These are phyloP conservation scores for Macropodus opercularis DNA, from an alignment of 2,797 vertebrate species.

Conservation along the genomic window DNA sequence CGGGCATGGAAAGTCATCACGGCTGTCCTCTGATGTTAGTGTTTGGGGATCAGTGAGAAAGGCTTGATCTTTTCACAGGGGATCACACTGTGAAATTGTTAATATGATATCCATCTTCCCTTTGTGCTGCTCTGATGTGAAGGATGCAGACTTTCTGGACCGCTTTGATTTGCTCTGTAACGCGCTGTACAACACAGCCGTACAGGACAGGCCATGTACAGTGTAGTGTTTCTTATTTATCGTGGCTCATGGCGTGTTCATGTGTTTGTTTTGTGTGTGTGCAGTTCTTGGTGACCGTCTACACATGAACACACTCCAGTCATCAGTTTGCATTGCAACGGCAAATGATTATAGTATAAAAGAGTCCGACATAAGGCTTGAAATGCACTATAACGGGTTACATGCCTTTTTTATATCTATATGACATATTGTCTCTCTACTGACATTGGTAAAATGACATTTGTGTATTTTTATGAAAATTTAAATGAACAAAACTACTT, in stretches of 20 bases:
- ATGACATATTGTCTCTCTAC: no score
- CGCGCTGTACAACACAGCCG: no score
- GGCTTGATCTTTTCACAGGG: slow-evolving; percentile 10
- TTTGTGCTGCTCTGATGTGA: slow-evolving; percentile 17
- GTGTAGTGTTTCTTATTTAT: background rate
- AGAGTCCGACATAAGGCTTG: background rate
- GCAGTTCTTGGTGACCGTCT: no score
- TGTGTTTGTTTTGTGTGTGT: background rate
- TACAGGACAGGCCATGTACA: no score
- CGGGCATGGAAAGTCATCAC: slow-evolving; percentile 33
- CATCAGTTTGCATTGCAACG: no score
- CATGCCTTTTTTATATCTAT: no score
- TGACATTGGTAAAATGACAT: no score
- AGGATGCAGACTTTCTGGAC: slow-evolving; percentile 13
- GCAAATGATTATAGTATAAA: background rate
- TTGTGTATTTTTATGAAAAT: no score
- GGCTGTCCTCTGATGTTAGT: slow-evolving; percentile 38
- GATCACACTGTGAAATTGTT: slow-evolving; percentile 31
- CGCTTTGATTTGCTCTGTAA: no score
- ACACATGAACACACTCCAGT: no score
- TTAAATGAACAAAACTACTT: no score
- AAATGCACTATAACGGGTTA: background rate
- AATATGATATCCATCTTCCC: slow-evolving; percentile 41
- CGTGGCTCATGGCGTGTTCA: background rate
- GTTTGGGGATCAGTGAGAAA: slow-evolving; percentile 8